A percentile compares a stretch with the other conserved stretches of the same genome.
Conservation (phyloP, 2,888 invertebrate genomes). For the Blastobasis lacticolella region DNA sequence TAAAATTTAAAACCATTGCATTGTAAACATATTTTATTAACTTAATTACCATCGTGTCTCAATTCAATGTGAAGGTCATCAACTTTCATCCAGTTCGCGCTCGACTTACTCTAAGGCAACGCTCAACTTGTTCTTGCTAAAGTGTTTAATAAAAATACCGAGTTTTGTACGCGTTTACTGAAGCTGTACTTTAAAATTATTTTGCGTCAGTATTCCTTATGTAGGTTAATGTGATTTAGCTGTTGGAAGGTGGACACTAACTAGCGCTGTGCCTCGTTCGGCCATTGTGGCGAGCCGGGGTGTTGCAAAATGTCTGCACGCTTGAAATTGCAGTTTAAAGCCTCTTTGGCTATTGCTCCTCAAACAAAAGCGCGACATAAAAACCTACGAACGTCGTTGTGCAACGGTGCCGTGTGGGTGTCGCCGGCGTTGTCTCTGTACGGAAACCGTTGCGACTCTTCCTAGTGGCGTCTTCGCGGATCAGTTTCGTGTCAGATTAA, state of each 20-base stretch:
- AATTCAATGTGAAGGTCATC: too few species aligned
- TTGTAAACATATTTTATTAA: too few species aligned
- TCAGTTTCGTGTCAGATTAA: conserved; percentile 8
- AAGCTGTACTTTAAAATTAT: background rate
- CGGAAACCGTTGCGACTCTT: conserved; percentile 49
- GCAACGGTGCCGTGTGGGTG: conserved; percentile 39
- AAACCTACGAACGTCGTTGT: conserved; percentile 34
- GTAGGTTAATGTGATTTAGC: conserved; percentile 2
- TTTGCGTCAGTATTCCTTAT: background rate
- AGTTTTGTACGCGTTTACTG: background rate
- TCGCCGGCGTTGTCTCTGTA: conserved; percentile 35
- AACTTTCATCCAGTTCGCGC: too few species aligned
- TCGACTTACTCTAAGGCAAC: too few species aligned
- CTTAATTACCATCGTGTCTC: too few species aligned
- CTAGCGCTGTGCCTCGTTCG: background rate
- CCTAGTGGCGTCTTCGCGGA: conserved; percentile 35
- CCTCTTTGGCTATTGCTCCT: conserved; percentile 26
- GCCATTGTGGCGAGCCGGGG: conserved; percentile 2
- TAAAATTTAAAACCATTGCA: too few species aligned
- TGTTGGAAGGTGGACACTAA: background rate
- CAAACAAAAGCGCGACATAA: conserved; percentile 35
- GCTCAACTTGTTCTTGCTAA: background rate
- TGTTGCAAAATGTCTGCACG: conserved; percentile 36
- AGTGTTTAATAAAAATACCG: background rate
- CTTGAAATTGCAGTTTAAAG: conserved; percentile 28